These are phyloP conservation scores for Andrena bucephala DNA, from an alignment of 2,888 invertebrate genomes.

Conservation along the genomic window DNA sequence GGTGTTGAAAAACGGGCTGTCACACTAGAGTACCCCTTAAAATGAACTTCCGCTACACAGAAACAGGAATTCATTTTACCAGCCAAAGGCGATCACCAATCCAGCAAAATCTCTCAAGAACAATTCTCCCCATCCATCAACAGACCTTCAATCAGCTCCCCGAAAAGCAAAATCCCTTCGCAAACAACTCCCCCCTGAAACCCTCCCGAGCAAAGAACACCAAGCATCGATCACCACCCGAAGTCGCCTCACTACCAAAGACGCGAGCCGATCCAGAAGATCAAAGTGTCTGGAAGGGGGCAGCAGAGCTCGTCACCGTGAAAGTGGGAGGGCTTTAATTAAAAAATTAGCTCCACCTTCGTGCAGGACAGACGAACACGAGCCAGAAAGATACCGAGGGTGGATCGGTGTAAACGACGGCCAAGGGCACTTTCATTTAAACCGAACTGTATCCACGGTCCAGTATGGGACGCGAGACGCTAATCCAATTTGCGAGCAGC, in stretches of 20 bases:
- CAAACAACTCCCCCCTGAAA: too few species aligned
- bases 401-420: conserved; percentile 66
- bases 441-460: conserved; percentile 62
- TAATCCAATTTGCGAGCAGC: conserved; percentile 77
- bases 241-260: background rate
- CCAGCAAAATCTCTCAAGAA: too few species aligned
- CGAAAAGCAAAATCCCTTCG: background rate
- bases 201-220: background rate
- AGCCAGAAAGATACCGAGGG: conserved; percentile 31
- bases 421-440: conserved; percentile 75
- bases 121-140: too few species aligned
- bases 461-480: conserved; percentile 54
- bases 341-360: conserved; percentile 72
- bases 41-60: too few species aligned
- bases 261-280: conserved; percentile 26
- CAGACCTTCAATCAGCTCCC: background rate
- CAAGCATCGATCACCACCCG: background rate
- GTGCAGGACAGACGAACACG: conserved; percentile 16
- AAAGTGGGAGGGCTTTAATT: conserved; percentile 56
- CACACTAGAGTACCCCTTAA: too few species aligned
- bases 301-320: conserved; percentile 5
- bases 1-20: too few species aligned
- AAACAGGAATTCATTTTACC: too few species aligned
- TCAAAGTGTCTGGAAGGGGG: conserved; percentile 56
- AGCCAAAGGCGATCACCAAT: too few species aligned